A percentile compares a stretch with the other conserved stretches of the same genome.
Evolutionary conservation across 2,113 vertebrate species (phyloP).

Genomic region (Geococcyx californianus): DNA sequence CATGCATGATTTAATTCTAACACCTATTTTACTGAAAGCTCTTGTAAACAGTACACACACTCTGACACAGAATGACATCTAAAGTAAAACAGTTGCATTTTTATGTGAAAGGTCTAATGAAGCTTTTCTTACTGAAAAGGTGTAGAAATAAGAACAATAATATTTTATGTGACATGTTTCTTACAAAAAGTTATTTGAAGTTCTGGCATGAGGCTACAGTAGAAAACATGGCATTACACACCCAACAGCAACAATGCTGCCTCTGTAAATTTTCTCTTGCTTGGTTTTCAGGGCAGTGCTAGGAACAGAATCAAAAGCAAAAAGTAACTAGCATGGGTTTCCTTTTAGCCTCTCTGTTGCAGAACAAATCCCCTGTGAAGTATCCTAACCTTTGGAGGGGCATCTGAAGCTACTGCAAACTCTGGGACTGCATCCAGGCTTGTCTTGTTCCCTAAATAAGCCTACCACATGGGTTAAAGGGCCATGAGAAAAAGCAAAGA

Average conservation of each 20-base stretch:
- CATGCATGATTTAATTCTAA: not conserved
- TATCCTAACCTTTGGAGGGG: slow-evolving; percentile 64
- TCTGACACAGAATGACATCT: not conserved
- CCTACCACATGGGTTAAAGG: slow-evolving; percentile 57
- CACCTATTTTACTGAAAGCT: not conserved
- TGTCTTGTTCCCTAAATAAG: slow-evolving; percentile 67
- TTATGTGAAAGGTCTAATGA: not conserved
- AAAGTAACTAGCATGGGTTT: slow-evolving; percentile 12
- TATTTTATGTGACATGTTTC: not conserved
- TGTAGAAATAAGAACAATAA: not conserved
- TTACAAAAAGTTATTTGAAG: not conserved
- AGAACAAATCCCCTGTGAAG: slow-evolving; percentile 52
- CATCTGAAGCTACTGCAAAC: slow-evolving; percentile 61
- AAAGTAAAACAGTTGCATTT: not conserved
- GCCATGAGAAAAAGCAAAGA: slow-evolving; percentile 64
- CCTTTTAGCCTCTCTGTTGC: slow-evolving; percentile 35
- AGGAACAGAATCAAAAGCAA: slow-evolving; percentile 12
- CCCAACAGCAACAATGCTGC: slow-evolving; percentile 45
- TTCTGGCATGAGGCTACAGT: not conserved
- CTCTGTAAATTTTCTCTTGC: slow-evolving; percentile 32
- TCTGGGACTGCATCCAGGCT: slow-evolving; percentile 63
- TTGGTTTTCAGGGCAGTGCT: slow-evolving; percentile 18
- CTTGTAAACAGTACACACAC: not conserved
- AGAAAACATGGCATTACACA: slow-evolving; percentile 11
- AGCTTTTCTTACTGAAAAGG: not conserved